Conservation (phyloP, 1,140 invertebrate species). For the Camponotus pennsylvanicus region DNA sequence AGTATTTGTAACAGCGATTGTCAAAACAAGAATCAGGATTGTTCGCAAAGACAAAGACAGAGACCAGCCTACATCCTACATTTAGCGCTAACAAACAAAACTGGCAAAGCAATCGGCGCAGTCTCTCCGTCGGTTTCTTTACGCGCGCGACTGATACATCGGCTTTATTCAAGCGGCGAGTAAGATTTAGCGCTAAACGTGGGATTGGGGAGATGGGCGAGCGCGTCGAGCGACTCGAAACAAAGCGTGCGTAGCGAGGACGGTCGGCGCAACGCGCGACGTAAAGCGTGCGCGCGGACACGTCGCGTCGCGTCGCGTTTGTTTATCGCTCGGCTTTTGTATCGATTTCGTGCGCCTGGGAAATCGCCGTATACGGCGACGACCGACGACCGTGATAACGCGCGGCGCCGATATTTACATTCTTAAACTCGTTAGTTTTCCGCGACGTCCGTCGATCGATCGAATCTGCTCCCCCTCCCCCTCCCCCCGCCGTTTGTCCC, state of each 20-base stretch:
- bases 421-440: slow-evolving; percentile 15
- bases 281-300: no score
- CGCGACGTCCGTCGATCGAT: slow-evolving; percentile 31
- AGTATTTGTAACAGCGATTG: neutral
- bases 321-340: neutral
- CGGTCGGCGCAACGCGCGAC: no score
- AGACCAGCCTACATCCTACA: neutral
- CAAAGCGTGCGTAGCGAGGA: no score
- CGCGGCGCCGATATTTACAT: slow-evolving; percentile 1
- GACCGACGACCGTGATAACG: neutral
- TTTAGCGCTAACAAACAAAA: neutral
- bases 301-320: neutral
- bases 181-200: no score
- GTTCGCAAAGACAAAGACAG: neutral
- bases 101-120: no score
- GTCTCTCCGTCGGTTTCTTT: no score
- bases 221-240: no score
- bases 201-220: no score
- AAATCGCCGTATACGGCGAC: neutral
- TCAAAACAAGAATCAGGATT: neutral
- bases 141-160: no score
- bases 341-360: slow-evolving; percentile 25
- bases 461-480: neutral
- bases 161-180: no score
- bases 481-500: neutral